A percentile compares a stretch with the other conserved stretches of the same genome.
Evolutionary conservation across 2,888 invertebrate species (phyloP).

Genomic region (Charanyca ferruginea): DNA sequence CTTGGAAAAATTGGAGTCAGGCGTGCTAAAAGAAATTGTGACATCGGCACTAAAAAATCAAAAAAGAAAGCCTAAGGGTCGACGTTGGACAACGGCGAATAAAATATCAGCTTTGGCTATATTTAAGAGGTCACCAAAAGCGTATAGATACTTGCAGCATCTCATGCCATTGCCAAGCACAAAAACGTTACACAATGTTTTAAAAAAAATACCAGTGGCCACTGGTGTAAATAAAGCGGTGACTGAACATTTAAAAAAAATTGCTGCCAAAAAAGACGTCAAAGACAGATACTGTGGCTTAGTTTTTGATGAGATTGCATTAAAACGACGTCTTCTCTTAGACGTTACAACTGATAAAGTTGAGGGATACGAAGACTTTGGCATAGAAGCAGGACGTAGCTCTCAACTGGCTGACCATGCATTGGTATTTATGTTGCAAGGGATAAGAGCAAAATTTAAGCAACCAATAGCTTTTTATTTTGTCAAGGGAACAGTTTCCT

Average conservation of each 20-base stretch:
- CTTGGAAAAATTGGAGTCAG: background rate
- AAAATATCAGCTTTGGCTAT: conserved; percentile 11
- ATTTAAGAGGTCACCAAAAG: conserved; percentile 16
- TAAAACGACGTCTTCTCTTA: too few relatives aligned
- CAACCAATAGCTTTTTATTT: too few relatives aligned
- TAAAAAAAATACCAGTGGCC: conserved; percentile 8
- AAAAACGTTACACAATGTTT: conserved; percentile 16
- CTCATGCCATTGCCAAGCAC: conserved; percentile 16
- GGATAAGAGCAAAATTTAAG: too few relatives aligned
- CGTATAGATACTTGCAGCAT: conserved; percentile 10
- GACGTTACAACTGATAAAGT: too few relatives aligned
- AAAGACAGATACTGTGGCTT: conserved; percentile 9
- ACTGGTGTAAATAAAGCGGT: conserved; percentile 11
- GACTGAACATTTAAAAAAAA: conserved; percentile 2
- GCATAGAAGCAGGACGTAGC: too few relatives aligned
- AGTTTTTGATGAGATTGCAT: too few relatives aligned
- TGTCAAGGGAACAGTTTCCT: too few relatives aligned
- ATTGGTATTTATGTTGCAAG: too few relatives aligned
- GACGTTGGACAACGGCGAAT: background rate
- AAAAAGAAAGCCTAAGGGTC: conserved; percentile 4
- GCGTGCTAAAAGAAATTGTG: background rate
- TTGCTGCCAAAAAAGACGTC: background rate
- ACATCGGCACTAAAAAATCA: background rate
- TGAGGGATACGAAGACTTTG: too few relatives aligned
- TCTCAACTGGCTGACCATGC: too few relatives aligned